Percentiles rank a stretch among this genome's conserved stretches.
Evolutionary conservation across 2,113 vertebrate genomes (phyloP).

Genomic region (Gasterosteus nipponicus): DNA sequence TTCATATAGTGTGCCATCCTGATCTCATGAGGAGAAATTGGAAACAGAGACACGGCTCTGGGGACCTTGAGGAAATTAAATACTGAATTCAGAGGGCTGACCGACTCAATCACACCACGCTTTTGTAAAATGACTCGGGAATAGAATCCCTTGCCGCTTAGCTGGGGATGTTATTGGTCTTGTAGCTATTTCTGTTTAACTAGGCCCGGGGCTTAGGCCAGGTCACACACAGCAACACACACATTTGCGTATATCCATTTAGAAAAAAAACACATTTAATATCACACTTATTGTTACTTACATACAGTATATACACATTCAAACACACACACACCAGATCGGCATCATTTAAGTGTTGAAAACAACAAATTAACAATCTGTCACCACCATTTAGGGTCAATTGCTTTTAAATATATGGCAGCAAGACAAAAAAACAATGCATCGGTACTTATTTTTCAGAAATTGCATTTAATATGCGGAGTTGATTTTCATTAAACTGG

Average conservation of each 20-base stretch:
- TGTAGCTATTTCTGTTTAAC: conserved; percentile 71
- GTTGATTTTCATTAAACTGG: not conserved
- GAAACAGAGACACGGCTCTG: conserved; percentile 69
- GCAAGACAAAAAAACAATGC: not conserved
- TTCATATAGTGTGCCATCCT: conserved; percentile 59
- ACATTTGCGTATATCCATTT: not conserved
- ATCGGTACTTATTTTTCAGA: not conserved
- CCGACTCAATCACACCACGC: conserved; percentile 69
- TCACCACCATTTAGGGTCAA: not conserved
- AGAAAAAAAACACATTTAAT: not conserved
- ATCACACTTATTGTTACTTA: not conserved
- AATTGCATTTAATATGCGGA: not conserved
- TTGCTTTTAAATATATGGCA: not conserved
- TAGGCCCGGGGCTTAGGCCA: conserved; percentile 31
- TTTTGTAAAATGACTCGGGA: conserved; percentile 72
- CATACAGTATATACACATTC: not conserved
- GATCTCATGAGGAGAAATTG: conserved; percentile 69
- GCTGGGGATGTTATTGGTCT: conserved; percentile 65
- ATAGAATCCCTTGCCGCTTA: conserved; percentile 72
- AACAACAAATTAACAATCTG: not conserved
- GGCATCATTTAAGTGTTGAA: not conserved
- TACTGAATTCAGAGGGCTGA: conserved; percentile 67
- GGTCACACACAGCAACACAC: not conserved
- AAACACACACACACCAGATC: not conserved
- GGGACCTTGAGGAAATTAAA: conserved; percentile 76